Conservation (phyloP, 2,113 vertebrate species). For the Poecilia latipinna region DNA sequence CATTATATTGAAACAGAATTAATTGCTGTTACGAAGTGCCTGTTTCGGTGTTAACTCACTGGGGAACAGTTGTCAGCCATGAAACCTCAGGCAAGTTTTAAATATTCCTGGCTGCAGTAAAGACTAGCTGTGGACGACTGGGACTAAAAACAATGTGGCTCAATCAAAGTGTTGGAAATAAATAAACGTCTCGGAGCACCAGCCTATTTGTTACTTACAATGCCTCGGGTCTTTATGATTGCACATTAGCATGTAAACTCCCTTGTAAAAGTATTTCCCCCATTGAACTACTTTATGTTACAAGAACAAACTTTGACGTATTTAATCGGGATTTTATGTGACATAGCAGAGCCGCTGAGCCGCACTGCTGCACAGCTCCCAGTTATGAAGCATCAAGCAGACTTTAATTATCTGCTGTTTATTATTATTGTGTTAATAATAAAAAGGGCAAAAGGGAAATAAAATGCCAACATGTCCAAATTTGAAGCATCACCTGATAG, state of each 20-base stretch:
- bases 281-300: neutral
- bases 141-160: neutral
- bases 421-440: neutral
- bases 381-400: neutral
- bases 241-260: neutral
- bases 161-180: neutral
- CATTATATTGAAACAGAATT: neutral
- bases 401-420: neutral
- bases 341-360: neutral
- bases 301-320: neutral
- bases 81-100: neutral
- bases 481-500: too few species aligned
- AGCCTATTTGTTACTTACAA: neutral
- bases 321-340: neutral
- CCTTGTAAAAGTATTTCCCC: neutral
- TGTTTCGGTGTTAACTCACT: neutral
- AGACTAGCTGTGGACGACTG: neutral
- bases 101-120: neutral
- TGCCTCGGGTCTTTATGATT: neutral
- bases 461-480: neutral
- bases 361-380: neutral
- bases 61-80: neutral
- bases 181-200: neutral
- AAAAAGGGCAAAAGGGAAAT: neutral
- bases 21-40: neutral